Evolutionary conservation across 2,888 invertebrate genomes (phyloP).

Genomic region (Leptothorax acervorum): DNA sequence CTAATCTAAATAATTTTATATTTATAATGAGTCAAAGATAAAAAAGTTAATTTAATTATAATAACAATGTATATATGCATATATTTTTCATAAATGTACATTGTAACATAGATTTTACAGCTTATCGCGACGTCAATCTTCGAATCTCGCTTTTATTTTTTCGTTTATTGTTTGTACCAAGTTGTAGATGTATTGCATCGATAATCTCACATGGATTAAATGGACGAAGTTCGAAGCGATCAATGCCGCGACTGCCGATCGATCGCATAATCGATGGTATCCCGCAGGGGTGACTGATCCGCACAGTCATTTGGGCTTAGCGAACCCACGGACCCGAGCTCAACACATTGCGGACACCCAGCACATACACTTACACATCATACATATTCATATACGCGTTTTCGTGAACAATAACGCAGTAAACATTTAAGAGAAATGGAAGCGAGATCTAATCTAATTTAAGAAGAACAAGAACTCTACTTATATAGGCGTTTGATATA

Average conservation of each 20-base stretch:
- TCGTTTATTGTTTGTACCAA: not conserved
- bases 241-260: slow-evolving; percentile 53
- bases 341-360: not conserved
- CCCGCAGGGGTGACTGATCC: not conserved
- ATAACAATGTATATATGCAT: not conserved
- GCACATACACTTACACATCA: not conserved
- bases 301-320: slow-evolving; percentile 13
- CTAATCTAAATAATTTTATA: not conserved
- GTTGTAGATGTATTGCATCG: not conserved
- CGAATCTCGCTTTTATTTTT: not conserved
- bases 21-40: not conserved
- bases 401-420: not conserved
- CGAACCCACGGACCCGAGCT: not conserved
- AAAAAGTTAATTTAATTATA: not conserved
- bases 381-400: not conserved
- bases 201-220: slow-evolving; percentile 6
- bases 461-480: not conserved
- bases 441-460: not conserved
- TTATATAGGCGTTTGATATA: not conserved
- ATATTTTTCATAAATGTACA: not conserved
- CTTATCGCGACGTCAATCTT: not conserved
- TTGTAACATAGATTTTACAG: not conserved
- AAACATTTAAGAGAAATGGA: not conserved
- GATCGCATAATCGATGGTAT: slow-evolving; percentile 41
- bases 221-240: not conserved